Evolutionary conservation across 1,140 invertebrate genomes (phyloP).

Genomic region (Procambarus virginalis): DNA sequence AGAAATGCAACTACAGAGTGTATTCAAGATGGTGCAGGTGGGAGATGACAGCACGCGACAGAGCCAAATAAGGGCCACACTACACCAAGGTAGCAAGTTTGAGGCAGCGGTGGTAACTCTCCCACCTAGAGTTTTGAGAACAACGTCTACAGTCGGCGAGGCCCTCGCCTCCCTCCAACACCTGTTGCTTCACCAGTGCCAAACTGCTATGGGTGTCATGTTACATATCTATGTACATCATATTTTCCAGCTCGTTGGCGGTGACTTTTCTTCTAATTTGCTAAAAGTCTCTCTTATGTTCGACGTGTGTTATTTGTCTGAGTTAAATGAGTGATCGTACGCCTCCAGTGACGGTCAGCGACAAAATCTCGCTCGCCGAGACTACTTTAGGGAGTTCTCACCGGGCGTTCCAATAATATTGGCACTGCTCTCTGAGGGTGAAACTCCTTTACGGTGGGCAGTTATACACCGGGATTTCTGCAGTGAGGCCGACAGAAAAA

Average conservation of each 20-base stretch:
- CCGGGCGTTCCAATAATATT: constrained; percentile 41
- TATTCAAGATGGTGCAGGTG: too few species aligned
- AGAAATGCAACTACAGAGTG: too few species aligned
- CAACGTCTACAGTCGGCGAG: neutral
- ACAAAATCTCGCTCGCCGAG: constrained; percentile 27
- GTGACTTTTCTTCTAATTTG: neutral
- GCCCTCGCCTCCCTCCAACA: neutral
- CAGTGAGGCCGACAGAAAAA: neutral
- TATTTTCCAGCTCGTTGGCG: neutral
- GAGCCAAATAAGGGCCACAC: neutral
- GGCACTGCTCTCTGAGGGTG: neutral
- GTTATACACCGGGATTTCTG: constrained; percentile 1
- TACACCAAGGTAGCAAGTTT: neutral
- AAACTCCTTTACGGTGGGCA: neutral
- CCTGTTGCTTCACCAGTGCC: neutral
- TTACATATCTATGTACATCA: neutral
- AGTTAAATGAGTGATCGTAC: neutral
- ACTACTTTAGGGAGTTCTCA: constrained; percentile 15
- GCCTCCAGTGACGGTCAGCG: neutral
- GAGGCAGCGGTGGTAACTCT: neutral
- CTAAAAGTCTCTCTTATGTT: neutral
- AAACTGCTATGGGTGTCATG: neutral
- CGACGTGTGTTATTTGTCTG: too few species aligned
- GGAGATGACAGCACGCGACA: neutral
- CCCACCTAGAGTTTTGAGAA: neutral